Base-by-base conservation (phyloP, 2,113 vertebrate genomes). In the Panthera tigris region DNA sequence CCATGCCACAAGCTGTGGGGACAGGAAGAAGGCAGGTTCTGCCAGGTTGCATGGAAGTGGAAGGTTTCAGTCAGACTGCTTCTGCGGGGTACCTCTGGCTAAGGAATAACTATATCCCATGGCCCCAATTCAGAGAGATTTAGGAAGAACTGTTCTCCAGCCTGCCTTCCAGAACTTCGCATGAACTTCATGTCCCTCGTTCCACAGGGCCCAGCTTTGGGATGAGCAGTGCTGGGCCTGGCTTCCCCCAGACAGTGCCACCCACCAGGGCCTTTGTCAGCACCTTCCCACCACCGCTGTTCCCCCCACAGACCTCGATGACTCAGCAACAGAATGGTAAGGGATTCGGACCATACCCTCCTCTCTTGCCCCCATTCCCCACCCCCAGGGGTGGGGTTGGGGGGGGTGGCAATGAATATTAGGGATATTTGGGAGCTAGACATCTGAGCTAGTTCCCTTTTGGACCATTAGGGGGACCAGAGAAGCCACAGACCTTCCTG, bases 221-320 rank as follows among this genome's bases (percentile, higher is more conserved):
- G 98, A 99, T 99, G 99, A 98, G 87, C 98, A 83, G 97, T 97
- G 98, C 98, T 90, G 98, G 98, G 95, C 98, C 91, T 96, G 97
- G 98, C 85, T 97, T 98, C 39, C 91, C 95, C 94, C 98, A 97
- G 97, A 97, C 98, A 10, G 91, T 71, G 57, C 98, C 98, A 10
- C 95, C 91, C 63, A 74, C 89, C 0, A 94, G 79, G 65, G 90
- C 73, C 48, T 98, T 85, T 63, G 61, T 65, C 63, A 97, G 84
- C 96, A 96, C 97, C 97, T 93, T 98, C 93, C 88, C 98, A 50
- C 85, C 98, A 39, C 80, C 98, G 1, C 12, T 96, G 52, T 97
- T 98, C 52, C 89, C 97, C 33, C 6, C 92, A 5, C 97, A 96
- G 90, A 73, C 94, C n/a, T 79, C 74, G 0, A 45, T 97, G 82